Evolutionary conservation across 2,113 vertebrate genomes (phyloP).

Genomic region (Leucoraja erinaceus): DNA sequence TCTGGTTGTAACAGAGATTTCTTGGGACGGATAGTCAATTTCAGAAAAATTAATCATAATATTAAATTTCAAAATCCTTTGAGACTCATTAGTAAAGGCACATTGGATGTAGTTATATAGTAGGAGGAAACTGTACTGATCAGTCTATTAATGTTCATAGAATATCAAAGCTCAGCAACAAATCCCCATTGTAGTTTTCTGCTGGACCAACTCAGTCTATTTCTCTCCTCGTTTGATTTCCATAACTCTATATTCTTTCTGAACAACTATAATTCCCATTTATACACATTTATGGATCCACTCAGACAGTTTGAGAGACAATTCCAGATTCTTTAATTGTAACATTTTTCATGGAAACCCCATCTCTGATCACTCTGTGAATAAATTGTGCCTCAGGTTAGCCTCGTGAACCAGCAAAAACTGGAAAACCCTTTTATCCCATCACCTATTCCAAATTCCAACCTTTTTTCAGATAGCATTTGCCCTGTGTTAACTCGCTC

Average conservation of each 20-base stretch:
- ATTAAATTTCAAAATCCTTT: background rate
- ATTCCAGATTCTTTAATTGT: background rate
- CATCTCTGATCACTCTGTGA: background rate
- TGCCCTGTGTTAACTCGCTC: background rate
- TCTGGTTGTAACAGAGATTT: background rate
- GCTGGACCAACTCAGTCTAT: background rate
- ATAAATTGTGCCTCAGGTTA: background rate
- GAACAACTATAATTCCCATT: background rate
- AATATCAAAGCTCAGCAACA: background rate
- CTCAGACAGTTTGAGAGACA: background rate
- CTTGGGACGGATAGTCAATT: background rate
- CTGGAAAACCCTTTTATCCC: background rate
- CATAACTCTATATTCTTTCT: background rate
- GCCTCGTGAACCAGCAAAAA: background rate
- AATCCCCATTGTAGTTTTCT: background rate
- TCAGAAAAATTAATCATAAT: background rate
- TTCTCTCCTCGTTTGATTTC: background rate
- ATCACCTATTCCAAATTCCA: background rate
- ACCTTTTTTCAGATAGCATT: background rate
- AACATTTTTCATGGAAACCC: background rate
- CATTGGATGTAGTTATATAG: background rate
- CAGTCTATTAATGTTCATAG: background rate
- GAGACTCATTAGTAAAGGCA: background rate
- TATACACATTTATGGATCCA: background rate
- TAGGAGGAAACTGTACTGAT: background rate